A percentile compares a stretch with the other conserved stretches of the same genome.
Evolutionary conservation across 2,113 vertebrate genomes (phyloP).

Genomic region (Talpa occidentalis): DNA sequence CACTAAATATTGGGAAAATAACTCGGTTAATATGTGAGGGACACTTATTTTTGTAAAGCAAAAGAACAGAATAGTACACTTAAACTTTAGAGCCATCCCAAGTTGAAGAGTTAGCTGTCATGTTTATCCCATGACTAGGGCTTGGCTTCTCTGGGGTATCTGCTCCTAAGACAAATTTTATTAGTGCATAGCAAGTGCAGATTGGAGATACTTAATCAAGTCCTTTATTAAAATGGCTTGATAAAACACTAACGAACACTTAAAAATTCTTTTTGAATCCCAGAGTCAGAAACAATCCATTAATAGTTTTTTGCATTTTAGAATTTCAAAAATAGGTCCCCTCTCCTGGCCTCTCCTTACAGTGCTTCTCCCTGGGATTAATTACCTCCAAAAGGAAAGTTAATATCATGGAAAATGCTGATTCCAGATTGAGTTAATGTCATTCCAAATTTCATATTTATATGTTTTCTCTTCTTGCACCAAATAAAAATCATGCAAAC

Average conservation of each 20-base stretch:
- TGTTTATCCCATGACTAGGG: accelerated
- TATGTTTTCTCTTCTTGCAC: conserved; percentile 35
- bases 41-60: conserved; percentile 13
- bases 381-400: background rate
- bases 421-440: background rate
- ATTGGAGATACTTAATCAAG: conserved; percentile 10
- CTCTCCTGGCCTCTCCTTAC: background rate
- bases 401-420: background rate
- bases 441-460: conserved; percentile 37
- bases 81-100: background rate
- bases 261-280: conserved; percentile 1
- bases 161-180: background rate
- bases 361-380: background rate
- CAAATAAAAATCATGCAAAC: conserved; percentile 9
- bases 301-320: conserved; percentile 16
- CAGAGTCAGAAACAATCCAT: conserved; percentile 4
- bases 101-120: background rate
- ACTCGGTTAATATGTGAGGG: background rate
- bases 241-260: conserved; percentile 16
- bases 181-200: background rate
- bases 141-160: background rate
- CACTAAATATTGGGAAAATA: background rate
- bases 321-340: conserved; percentile 27
- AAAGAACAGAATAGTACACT: background rate
- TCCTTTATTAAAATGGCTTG: background rate